A percentile compares a stretch with the other conserved stretches of the same genome.
Evolutionary conservation across 2,888 invertebrate genomes (phyloP).

Genomic region (Drosophila tanythrix): DNA sequence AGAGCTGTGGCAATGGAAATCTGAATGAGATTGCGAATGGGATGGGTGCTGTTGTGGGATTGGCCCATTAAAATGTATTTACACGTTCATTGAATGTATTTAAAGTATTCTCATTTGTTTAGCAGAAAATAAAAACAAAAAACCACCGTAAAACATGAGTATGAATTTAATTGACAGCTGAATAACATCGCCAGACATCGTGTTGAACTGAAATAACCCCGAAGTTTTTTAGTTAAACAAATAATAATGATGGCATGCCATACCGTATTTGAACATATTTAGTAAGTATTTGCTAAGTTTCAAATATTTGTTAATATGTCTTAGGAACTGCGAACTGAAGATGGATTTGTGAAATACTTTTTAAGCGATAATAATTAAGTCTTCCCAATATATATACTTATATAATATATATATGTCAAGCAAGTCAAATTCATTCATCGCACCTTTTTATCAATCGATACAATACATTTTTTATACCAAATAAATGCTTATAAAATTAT

Average conservation of each 20-base stretch:
- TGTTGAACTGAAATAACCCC: slow-evolving; percentile 60
- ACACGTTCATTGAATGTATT: slow-evolving; percentile 71
- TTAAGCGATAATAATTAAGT: not conserved
- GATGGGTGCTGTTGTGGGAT: slow-evolving; percentile 45
- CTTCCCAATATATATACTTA: not conserved
- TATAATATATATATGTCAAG: not conserved
- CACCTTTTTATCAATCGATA: not conserved
- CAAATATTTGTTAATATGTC: slow-evolving; percentile 5
- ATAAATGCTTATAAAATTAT: not conserved
- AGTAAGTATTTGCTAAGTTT: slow-evolving; percentile 18
- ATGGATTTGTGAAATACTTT: not conserved
- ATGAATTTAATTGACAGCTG: slow-evolving; percentile 62
- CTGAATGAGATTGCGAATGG: slow-evolving; percentile 20
- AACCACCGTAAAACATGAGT: slow-evolving; percentile 43
- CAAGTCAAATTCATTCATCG: not conserved
- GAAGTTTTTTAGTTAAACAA: slow-evolving; percentile 26
- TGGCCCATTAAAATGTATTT: slow-evolving; percentile 72
- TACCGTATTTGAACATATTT: slow-evolving; percentile 1
- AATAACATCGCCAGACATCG: slow-evolving; percentile 45
- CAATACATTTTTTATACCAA: not conserved
- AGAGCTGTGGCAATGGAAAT: slow-evolving; percentile 34
- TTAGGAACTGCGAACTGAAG: not conserved
- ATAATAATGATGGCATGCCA: slow-evolving; percentile 31
- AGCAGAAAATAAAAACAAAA: slow-evolving; percentile 32
- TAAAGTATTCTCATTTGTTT: slow-evolving; percentile 46